Conservation (phyloP, 1,140 invertebrate species). For the Drosophila ogumai region DNA sequence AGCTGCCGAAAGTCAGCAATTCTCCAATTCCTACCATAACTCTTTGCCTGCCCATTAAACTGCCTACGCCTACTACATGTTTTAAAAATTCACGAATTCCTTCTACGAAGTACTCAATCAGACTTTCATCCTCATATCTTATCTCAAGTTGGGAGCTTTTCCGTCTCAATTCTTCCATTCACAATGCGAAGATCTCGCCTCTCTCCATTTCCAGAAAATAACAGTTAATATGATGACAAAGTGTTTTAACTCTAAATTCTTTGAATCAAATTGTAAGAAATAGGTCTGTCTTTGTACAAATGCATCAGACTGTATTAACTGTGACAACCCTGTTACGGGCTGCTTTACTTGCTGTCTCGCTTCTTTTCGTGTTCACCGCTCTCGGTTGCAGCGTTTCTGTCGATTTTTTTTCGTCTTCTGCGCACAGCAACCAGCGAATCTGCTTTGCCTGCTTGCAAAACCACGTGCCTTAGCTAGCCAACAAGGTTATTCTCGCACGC, state of each 20-base stretch:
- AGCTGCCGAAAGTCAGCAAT: slow-evolving; percentile 23
- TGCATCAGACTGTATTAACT: too few relatives aligned
- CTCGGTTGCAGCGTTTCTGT: too few relatives aligned
- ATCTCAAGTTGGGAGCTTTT: too few relatives aligned
- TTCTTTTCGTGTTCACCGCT: too few relatives aligned
- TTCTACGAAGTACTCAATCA: background rate
- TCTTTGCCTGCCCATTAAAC: slow-evolving; percentile 1
- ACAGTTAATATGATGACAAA: background rate
- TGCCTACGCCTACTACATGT: background rate
- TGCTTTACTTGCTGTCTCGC: too few relatives aligned
- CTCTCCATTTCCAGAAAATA: background rate
- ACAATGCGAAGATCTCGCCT: background rate
- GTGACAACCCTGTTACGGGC: too few relatives aligned
- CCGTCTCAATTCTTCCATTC: background rate
- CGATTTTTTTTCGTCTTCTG: too few relatives aligned
- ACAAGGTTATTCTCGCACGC: too few relatives aligned
- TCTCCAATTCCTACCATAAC: slow-evolving; percentile 19
- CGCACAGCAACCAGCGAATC: background rate
- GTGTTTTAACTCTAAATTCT: background rate
- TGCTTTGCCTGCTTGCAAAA: background rate
- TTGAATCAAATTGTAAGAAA: background rate
- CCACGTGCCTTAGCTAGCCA: too few relatives aligned
- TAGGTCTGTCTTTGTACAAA: too few relatives aligned
- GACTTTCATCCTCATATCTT: too few relatives aligned
- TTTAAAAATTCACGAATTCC: background rate